Percentiles rank a stretch among this genome's conserved stretches.
Evolutionary conservation across 1,140 invertebrate genomes (phyloP).

Genomic region (Zaprionus capensis): DNA sequence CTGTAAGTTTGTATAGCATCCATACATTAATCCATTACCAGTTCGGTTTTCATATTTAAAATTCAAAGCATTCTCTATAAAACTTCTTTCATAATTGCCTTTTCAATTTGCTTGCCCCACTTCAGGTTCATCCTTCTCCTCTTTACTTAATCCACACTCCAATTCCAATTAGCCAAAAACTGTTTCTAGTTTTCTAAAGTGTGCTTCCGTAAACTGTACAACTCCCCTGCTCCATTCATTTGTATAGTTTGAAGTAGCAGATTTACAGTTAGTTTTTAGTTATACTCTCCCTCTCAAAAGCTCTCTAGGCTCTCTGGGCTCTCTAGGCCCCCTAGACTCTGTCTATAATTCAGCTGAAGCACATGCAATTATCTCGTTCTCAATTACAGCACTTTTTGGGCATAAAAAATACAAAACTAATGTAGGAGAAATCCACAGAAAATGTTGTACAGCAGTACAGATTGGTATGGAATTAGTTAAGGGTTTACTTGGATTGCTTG

Average conservation of each 20-base stretch:
- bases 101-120: background rate
- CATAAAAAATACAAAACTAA: background rate
- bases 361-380: background rate
- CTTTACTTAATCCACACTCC: background rate
- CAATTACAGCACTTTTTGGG: background rate
- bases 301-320: background rate
- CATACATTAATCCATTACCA: no score
- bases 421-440: background rate
- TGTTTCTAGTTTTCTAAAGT: background rate
- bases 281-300: background rate
- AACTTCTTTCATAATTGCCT: background rate
- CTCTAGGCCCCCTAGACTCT: background rate
- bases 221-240: background rate
- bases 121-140: background rate
- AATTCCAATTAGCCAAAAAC: constrained; percentile 6
- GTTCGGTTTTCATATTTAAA: no score
- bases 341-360: background rate
- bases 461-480: background rate
- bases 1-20: background rate
- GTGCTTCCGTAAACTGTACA: background rate
- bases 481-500: background rate
- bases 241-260: constrained; percentile 3
- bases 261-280: background rate
- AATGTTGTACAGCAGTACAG: background rate
- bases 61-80: background rate